Evolutionary conservation across 1,140 invertebrate genomes (phyloP).

Genomic region (Idris sp.): DNA sequence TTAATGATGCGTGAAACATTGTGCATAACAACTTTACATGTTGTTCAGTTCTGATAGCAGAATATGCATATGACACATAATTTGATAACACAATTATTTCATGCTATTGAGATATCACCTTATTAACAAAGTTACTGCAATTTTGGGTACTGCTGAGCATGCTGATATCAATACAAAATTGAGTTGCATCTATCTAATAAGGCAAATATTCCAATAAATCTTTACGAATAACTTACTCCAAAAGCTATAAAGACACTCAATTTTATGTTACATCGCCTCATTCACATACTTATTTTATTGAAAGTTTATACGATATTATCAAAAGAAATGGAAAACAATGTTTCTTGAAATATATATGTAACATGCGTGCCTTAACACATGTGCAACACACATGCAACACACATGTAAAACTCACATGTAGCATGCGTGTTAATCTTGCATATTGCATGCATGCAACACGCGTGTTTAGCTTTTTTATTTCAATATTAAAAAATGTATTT

Average conservation of each 20-base stretch:
- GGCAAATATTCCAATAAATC: slow-evolving; percentile 32
- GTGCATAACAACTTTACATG: no score
- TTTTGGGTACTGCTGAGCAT: slow-evolving; percentile 22
- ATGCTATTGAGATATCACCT: slow-evolving; percentile 23
- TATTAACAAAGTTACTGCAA: slow-evolving; percentile 40
- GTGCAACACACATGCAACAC: no score
- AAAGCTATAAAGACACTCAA: slow-evolving; percentile 15
- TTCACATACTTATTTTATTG: slow-evolving; percentile 6
- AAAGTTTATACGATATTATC: slow-evolving; percentile 10
- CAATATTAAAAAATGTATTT: no score
- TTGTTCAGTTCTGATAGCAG: background rate
- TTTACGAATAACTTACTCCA: slow-evolving; percentile 39
- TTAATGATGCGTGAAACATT: no score
- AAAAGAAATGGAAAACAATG: no score
- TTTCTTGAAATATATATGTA: no score
- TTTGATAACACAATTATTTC: slow-evolving; percentile 6
- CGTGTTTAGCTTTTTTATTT: no score
- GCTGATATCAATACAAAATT: slow-evolving; percentile 35
- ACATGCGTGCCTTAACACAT: no score
- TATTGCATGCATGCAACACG: no score
- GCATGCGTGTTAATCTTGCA: no score
- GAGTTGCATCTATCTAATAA: slow-evolving; percentile 32
- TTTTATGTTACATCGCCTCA: slow-evolving; percentile 22
- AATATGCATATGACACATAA: slow-evolving; percentile 8
- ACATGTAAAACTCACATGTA: no score